phyloP scores from a whole-genome alignment of 2,797 vertebrate genomes.

The Enteromius anoplus region DNA sequence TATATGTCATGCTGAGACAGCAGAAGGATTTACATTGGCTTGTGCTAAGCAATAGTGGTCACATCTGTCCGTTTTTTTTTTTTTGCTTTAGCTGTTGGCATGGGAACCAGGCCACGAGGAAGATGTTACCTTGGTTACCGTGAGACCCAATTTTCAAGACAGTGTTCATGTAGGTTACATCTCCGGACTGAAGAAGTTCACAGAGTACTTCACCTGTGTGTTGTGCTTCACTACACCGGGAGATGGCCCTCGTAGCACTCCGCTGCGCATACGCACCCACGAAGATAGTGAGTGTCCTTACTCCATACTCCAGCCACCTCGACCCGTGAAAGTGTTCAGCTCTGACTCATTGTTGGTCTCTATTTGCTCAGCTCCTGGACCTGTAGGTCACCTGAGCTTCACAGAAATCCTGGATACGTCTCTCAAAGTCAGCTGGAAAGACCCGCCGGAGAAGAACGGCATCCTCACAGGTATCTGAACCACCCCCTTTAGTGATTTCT shows the following conservation, averaged over 20 bases:
- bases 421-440: constrained; percentile 98
- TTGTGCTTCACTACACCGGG: constrained; percentile 97
- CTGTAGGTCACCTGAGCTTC: constrained; percentile 95
- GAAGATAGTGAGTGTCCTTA: constrained; percentile 88
- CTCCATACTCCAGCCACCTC: neutral
- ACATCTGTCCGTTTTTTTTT: constrained; percentile 3
- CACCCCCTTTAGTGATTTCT: neutral
- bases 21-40: constrained; percentile 33
- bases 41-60: constrained; percentile 33
- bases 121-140: constrained; percentile 86
- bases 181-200: constrained; percentile 88
- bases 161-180: constrained; percentile 89
- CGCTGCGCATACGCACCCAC: constrained; percentile 88
- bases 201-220: constrained; percentile 89
- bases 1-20: constrained; percentile 44
- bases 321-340: neutral
- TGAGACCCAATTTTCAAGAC: constrained; percentile 96
- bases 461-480: constrained; percentile 86
- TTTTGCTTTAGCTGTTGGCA: constrained; percentile 83
- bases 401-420: constrained; percentile 97
- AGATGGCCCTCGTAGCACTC: constrained; percentile 90
- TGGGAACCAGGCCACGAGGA: constrained; percentile 88
- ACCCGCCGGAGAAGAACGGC: constrained; percentile 94
- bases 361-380: constrained; percentile 85
- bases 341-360: constrained; percentile 26